These are phyloP conservation scores for Malurus splendens DNA, from an alignment of 2,797 vertebrate species.

Conservation along the genomic window DNA sequence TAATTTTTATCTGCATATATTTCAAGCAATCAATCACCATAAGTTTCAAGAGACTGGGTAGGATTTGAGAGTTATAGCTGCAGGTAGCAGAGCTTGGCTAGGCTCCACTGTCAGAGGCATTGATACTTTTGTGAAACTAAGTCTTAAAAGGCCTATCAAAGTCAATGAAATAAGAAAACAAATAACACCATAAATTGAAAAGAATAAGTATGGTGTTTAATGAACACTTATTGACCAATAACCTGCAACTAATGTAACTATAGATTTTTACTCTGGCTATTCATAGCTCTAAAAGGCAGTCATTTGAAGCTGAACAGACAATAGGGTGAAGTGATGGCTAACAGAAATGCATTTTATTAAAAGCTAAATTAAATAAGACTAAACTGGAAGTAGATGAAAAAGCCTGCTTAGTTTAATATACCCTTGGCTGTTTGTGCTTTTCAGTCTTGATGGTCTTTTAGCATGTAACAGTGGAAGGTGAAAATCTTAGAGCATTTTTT, in stretches of 20 bases:
- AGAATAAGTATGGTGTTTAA: conserved; percentile 39
- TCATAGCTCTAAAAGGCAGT: conserved; percentile 38
- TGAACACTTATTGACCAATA: conserved; percentile 60
- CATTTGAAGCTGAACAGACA: conserved; percentile 9
- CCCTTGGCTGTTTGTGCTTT: not conserved
- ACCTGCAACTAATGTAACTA: conserved; percentile 54
- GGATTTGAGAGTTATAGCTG: not conserved
- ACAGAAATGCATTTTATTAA: conserved; percentile 51
- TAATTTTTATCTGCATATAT: not conserved
- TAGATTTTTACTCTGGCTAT: conserved; percentile 59
- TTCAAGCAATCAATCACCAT: not conserved
- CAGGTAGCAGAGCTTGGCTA: not conserved
- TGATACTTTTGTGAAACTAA: not conserved
- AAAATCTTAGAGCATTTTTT: not conserved
- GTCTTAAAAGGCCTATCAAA: conserved; percentile 46
- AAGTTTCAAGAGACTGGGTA: not conserved
- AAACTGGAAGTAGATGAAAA: conserved; percentile 8
- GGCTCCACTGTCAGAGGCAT: not conserved
- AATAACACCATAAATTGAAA: conserved; percentile 23
- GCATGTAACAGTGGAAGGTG: not conserved
- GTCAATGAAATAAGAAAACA: conserved; percentile 60
- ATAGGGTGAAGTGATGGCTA: conserved; percentile 28
- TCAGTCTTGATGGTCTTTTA: not conserved
- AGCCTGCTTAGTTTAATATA: not conserved
- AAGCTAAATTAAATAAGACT: conserved; percentile 48